A percentile compares a stretch with the other conserved stretches of the same genome.
These are phyloP conservation scores for rabbit (Oryctolagus cuniculus) DNA, from an alignment of 2,113 vertebrate genomes.

Conservation along the genomic window DNA sequence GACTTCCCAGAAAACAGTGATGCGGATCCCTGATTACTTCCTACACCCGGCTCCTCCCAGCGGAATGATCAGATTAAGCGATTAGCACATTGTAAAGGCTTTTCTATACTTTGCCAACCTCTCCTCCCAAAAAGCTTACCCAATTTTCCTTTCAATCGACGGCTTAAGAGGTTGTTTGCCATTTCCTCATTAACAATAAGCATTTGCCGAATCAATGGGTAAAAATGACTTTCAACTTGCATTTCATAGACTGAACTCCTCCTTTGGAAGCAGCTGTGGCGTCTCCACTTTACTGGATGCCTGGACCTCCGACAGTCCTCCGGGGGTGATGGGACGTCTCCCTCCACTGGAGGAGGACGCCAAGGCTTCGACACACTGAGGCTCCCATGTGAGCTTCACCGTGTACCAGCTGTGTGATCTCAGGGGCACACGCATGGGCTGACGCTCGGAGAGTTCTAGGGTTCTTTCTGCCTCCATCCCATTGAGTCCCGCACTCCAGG, in stretches of 20 bases:
- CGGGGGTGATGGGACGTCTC: neutral
- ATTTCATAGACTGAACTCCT: neutral
- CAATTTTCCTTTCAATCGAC: neutral
- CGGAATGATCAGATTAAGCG: neutral
- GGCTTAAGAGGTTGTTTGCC: neutral
- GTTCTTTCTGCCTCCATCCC: neutral
- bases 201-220: neutral
- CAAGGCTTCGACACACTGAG: neutral
- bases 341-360: neutral
- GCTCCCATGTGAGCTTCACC: neutral
- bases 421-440: neutral
- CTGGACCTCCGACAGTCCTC: neutral
- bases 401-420: neutral
- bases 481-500: neutral
- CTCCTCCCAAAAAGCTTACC: neutral
- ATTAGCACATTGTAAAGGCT: neutral
- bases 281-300: neutral
- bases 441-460: neutral
- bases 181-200: neutral
- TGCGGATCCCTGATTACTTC: neutral
- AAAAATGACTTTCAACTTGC: neutral
- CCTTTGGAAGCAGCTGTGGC: neutral
- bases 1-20: neutral
- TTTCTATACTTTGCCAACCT: slow-evolving; percentile 8
- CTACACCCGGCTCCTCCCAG: neutral